Evolutionary conservation across 1,140 invertebrate genomes (phyloP).

Genomic region (Sycophila sp.): DNA sequence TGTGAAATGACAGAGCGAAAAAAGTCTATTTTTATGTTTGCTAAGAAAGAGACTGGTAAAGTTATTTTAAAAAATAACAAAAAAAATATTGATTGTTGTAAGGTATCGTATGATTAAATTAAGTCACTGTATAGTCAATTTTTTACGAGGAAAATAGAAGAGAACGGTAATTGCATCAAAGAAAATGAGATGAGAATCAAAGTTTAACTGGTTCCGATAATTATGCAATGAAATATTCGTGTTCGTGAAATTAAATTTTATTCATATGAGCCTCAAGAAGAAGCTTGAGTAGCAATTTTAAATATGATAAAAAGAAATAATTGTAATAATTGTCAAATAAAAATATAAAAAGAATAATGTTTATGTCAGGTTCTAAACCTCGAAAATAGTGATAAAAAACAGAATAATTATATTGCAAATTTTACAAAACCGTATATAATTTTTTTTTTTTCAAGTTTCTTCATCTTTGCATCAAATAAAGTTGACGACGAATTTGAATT

Average conservation of each 20-base stretch:
- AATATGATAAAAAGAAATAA: background rate
- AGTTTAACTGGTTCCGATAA: background rate
- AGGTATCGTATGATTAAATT: constrained; percentile 19
- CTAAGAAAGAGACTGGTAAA: constrained; percentile 29
- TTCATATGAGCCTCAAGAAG: background rate
- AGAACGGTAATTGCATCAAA: background rate
- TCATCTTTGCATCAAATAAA: background rate
- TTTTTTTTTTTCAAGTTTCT: constrained; percentile 4
- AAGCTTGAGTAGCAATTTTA: background rate
- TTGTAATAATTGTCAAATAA: background rate
- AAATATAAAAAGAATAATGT: background rate
- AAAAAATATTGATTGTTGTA: constrained; percentile 38
- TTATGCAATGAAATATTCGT: background rate
- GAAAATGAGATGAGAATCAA: background rate
- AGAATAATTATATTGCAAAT: too few species aligned
- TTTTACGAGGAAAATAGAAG: constrained; percentile 19
- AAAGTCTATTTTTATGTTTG: constrained; percentile 40
- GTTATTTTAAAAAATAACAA: constrained; percentile 31
- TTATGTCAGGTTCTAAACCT: too few species aligned
- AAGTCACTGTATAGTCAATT: constrained; percentile 34
- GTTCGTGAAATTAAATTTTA: constrained; percentile 7
- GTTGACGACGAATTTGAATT: too few species aligned
- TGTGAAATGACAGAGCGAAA: constrained; percentile 25
- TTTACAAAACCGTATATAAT: too few species aligned
- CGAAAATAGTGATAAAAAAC: too few species aligned